These are phyloP conservation scores for Erannis defoliaria DNA, from an alignment of 2,888 invertebrate species.

Conservation along the genomic window DNA sequence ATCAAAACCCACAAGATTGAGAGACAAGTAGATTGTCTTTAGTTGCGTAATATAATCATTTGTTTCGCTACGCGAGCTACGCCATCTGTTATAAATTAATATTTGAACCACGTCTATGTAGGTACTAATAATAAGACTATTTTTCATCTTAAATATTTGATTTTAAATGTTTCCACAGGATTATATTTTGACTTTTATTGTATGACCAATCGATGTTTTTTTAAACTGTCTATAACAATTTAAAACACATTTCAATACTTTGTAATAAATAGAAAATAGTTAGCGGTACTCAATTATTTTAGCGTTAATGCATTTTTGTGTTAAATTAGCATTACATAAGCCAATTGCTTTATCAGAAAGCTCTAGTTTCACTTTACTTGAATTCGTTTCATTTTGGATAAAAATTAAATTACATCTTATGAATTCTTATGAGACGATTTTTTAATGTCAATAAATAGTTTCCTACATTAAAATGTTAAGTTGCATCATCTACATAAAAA, in stretches of 20 bases:
- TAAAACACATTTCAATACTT: background rate
- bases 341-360: slow-evolving; percentile 21
- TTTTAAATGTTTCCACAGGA: background rate
- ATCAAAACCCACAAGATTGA: too few relatives aligned
- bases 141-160: background rate
- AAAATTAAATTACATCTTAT: too few relatives aligned
- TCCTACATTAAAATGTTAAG: too few relatives aligned
- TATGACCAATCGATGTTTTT: background rate
- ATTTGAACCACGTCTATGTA: too few relatives aligned
- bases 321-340: too few relatives aligned
- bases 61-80: too few relatives aligned
- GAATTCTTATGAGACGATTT: background rate
- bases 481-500: background rate
- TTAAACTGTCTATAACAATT: background rate
- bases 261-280: slow-evolving; percentile 11
- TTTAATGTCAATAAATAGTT: background rate
- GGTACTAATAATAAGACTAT: too few relatives aligned
- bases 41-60: too few relatives aligned
- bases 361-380: slow-evolving; percentile 8
- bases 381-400: background rate
- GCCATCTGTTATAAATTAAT: too few relatives aligned
- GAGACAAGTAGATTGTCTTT: too few relatives aligned
- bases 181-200: too few relatives aligned
- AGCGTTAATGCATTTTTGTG: slow-evolving; percentile 53
- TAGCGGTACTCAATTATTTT: slow-evolving; percentile 17